These are phyloP conservation scores for Petrocephalus microphthalmus DNA, from an alignment of 2,113 vertebrate genomes.

Conservation along the genomic window DNA sequence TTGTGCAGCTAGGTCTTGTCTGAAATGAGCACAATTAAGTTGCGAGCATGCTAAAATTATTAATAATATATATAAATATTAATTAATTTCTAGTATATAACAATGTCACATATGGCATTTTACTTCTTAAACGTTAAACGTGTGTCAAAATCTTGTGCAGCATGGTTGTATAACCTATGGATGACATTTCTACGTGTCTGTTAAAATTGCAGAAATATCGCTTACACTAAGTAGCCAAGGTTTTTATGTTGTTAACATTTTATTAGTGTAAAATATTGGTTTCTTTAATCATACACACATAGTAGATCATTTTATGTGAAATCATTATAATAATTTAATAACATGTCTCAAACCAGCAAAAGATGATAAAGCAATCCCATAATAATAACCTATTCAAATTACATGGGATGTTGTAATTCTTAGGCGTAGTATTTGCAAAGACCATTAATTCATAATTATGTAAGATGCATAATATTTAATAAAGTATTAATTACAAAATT, in stretches of 20 bases:
- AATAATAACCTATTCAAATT: neutral
- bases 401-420: neutral
- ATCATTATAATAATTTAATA: neutral
- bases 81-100: neutral
- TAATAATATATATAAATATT: neutral
- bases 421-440: neutral
- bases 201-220: slow-evolving; percentile 4
- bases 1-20: slow-evolving; percentile 53
- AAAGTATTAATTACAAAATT: neutral
- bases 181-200: neutral
- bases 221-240: neutral
- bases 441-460: neutral
- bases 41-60: neutral
- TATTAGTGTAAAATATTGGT: neutral
- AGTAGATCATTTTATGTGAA: neutral
- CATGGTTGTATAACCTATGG: neutral
- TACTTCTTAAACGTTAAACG: neutral
- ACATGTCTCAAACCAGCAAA: neutral
- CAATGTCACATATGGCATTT: neutral
- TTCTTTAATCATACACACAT: neutral
- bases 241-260: neutral
- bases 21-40: slow-evolving; percentile 20
- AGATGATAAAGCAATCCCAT: neutral
- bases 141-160: neutral
- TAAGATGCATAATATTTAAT: neutral